These are phyloP conservation scores for Drosophila nigricruria DNA, from an alignment of 2,888 invertebrate genomes.

Conservation along the genomic window DNA sequence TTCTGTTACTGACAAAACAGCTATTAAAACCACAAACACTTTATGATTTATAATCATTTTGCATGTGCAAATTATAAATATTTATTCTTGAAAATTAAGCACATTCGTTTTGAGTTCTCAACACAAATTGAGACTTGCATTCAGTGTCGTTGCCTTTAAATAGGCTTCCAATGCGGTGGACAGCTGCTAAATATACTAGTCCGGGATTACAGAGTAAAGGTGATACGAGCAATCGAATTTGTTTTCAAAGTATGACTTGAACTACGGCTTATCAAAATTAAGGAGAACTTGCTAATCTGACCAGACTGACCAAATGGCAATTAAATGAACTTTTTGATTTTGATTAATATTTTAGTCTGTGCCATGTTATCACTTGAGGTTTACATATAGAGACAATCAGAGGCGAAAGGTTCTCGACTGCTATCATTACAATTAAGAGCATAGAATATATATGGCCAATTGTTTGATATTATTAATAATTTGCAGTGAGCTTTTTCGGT, in stretches of 20 bases:
- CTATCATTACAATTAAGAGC: neutral
- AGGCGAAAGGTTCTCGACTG: neutral
- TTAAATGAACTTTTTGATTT: too few species aligned
- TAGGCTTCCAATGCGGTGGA: neutral
- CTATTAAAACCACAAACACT: neutral
- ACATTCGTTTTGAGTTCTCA: neutral
- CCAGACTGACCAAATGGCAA: too few species aligned
- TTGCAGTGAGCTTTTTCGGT: conserved; percentile 1
- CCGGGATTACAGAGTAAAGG: too few species aligned
- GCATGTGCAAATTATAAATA: neutral
- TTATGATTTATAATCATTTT: neutral
- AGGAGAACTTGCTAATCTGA: too few species aligned
- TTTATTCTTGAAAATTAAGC: neutral
- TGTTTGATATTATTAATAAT: conserved; percentile 1
- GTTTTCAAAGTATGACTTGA: too few species aligned
- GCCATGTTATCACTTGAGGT: too few species aligned
- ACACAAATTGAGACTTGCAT: neutral
- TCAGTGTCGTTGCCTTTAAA: neutral
- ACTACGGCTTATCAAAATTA: too few species aligned
- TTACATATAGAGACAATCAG: neutral
- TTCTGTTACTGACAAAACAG: neutral
- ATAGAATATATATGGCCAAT: neutral
- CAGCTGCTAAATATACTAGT: neutral
- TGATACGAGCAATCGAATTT: too few species aligned
- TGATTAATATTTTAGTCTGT: too few species aligned